Conservation (phyloP, 1,140 invertebrate species). For the Prorops nasuta region DNA sequence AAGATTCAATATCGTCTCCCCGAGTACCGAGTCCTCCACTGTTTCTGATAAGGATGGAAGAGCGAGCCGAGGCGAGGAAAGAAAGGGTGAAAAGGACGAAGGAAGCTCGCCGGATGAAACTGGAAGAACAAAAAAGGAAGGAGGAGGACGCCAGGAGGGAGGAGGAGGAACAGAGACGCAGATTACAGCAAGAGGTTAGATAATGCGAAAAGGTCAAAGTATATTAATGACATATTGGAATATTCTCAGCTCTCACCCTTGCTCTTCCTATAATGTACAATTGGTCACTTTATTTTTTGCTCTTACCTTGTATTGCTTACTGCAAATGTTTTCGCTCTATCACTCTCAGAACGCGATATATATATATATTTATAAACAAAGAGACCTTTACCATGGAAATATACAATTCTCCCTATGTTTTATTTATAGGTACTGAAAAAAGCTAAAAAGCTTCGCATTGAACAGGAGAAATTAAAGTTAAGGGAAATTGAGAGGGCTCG, state of each 20-base stretch:
- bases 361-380: too few relatives aligned
- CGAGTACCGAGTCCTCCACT: slow-evolving; percentile 34
- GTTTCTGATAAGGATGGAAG: slow-evolving; percentile 43
- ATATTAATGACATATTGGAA: background rate
- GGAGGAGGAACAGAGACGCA: slow-evolving; percentile 31
- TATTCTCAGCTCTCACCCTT: too few relatives aligned
- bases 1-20: slow-evolving; percentile 12
- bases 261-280: too few relatives aligned
- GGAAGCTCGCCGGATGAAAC: slow-evolving; percentile 29
- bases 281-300: background rate
- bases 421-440: slow-evolving; percentile 34
- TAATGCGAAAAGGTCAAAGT: background rate
- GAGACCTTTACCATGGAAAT: too few relatives aligned
- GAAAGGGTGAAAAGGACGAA: slow-evolving; percentile 30
- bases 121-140: slow-evolving; percentile 29
- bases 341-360: too few relatives aligned
- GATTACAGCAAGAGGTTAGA: slow-evolving; percentile 31
- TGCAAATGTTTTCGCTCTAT: background rate
- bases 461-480: slow-evolving; percentile 33
- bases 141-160: slow-evolving; percentile 26
- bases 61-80: slow-evolving; percentile 32
- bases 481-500: slow-evolving; percentile 33
- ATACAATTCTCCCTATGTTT: too few relatives aligned
- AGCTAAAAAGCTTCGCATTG: slow-evolving; percentile 34
- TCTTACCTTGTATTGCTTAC: background rate